phyloP scores from a whole-genome alignment of 2,113 vertebrate genomes.

The Dasyornis broadbenti region DNA sequence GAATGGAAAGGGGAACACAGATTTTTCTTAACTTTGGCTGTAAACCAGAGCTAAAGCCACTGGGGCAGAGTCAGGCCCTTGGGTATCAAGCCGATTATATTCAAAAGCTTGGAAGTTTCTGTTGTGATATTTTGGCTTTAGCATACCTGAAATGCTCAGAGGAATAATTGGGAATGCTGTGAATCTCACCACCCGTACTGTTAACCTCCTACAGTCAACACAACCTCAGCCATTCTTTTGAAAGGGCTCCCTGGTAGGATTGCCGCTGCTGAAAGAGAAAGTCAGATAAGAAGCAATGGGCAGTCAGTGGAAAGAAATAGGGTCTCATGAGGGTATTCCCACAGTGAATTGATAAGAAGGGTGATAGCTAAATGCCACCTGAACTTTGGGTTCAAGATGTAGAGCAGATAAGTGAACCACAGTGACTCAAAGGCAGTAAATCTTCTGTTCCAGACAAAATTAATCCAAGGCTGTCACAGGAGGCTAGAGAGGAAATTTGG shows the following conservation, averaged over 20 bases:
- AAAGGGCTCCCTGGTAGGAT: not conserved
- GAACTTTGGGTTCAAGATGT: conserved; percentile 7
- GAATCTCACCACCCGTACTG: not conserved
- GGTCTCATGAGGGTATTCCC: not conserved
- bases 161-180: not conserved
- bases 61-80: not conserved
- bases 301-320: not conserved
- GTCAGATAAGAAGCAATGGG: not conserved
- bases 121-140: not conserved
- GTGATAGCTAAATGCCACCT: not conserved
- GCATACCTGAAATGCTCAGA: not conserved
- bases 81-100: not conserved
- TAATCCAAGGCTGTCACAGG: conserved; percentile 29
- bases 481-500: conserved; percentile 39
- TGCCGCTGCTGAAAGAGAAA: not conserved
- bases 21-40: conserved; percentile 2
- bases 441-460: conserved; percentile 42
- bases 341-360: not conserved
- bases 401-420: conserved; percentile 22
- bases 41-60: conserved; percentile 8
- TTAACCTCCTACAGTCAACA: not conserved
- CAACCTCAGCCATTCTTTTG: not conserved
- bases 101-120: not conserved
- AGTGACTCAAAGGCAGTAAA: conserved; percentile 22
- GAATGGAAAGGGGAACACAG: not conserved